phyloP scores from a whole-genome alignment of 2,888 invertebrate species.

The Gisinianus flammeolus region DNA sequence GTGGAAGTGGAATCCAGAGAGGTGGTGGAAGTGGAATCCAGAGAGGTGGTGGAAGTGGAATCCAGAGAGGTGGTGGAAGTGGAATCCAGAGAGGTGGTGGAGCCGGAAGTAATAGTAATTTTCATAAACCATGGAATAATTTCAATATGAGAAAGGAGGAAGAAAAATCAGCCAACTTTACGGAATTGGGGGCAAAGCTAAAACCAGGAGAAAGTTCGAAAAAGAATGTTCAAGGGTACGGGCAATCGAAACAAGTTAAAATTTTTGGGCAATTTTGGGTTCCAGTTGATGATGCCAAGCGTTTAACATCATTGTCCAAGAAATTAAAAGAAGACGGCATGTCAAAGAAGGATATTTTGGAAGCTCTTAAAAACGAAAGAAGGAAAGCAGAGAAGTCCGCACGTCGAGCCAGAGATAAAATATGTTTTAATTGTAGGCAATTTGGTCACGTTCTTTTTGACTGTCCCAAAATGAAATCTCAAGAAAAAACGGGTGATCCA shows the following conservation, averaged over 20 bases:
- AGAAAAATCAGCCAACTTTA: slow-evolving; percentile 61
- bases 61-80: slow-evolving; percentile 43
- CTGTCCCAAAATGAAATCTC: slow-evolving; percentile 70
- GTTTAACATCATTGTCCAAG: slow-evolving; percentile 69
- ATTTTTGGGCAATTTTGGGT: slow-evolving; percentile 76
- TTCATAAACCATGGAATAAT: slow-evolving; percentile 42
- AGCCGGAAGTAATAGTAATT: background rate
- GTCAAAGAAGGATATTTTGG: slow-evolving; percentile 71
- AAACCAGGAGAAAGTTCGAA: background rate
- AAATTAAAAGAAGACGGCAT: slow-evolving; percentile 70
- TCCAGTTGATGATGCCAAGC: slow-evolving; percentile 72
- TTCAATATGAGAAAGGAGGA: slow-evolving; percentile 62
- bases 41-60: too few species aligned
- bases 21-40: too few species aligned
- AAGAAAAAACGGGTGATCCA: slow-evolving; percentile 60
- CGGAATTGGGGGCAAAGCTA: slow-evolving; percentile 32
- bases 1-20: too few species aligned
- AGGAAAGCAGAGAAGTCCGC: slow-evolving; percentile 75
- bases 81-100: background rate
- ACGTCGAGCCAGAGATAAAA: slow-evolving; percentile 71
- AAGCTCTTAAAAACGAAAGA: slow-evolving; percentile 73
- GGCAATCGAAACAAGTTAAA: slow-evolving; percentile 49
- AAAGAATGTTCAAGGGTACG: slow-evolving; percentile 30
- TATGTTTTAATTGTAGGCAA: slow-evolving; percentile 66
- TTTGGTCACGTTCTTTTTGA: slow-evolving; percentile 81